Percentiles rank a stretch among this genome's conserved stretches.
Evolutionary conservation across 2,113 vertebrate species (phyloP).

Genomic region (Lagopus leucura): DNA sequence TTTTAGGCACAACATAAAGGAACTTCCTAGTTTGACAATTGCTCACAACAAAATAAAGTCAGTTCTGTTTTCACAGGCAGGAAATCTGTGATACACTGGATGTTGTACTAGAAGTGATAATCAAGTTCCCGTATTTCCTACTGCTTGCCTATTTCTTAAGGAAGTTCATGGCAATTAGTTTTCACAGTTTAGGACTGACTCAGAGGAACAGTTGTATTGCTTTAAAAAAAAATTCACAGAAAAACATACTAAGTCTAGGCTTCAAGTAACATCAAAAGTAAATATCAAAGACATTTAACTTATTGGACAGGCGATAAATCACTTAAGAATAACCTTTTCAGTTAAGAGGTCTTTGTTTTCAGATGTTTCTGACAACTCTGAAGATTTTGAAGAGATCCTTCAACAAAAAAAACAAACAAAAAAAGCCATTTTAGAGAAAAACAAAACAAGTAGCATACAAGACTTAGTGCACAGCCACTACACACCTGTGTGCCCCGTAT

Average conservation of each 20-base stretch:
- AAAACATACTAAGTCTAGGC: background rate
- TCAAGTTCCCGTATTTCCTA: background rate
- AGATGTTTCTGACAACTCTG: background rate
- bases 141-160: background rate
- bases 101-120: background rate
- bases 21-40: background rate
- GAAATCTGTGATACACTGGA: background rate
- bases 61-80: background rate
- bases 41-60: background rate
- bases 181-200: background rate
- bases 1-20: background rate
- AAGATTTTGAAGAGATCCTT: background rate
- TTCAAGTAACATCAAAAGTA: background rate
- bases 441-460: background rate
- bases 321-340: conserved; percentile 63
- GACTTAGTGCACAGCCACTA: background rate
- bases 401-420: background rate
- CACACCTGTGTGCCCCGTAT: conserved; percentile 91
- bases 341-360: background rate
- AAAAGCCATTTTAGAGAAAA: background rate
- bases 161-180: background rate
- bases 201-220: background rate
- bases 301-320: background rate
- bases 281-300: accelerated
- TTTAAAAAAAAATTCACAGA: too few relatives aligned